Conservation (phyloP, 2,797 vertebrate genomes). For the Pseudomugil gertrudae region DNA sequence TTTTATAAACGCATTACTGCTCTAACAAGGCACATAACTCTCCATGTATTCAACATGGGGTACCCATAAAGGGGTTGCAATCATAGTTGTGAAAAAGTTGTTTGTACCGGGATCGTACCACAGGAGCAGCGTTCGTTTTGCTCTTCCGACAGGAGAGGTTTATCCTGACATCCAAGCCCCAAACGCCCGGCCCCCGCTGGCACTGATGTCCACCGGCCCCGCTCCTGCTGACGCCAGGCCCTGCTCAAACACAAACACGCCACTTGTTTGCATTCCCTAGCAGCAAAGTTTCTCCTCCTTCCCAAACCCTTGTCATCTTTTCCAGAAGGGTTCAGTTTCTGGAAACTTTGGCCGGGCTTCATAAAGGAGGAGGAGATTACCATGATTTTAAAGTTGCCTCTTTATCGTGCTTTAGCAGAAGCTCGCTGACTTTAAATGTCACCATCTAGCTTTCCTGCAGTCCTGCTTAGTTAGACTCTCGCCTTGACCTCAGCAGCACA, state of each 20-base stretch:
- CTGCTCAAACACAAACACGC: slow-evolving; percentile 66
- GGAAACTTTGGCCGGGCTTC: slow-evolving; percentile 49
- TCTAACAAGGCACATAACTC: slow-evolving; percentile 44
- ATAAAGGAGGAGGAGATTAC: slow-evolving; percentile 16
- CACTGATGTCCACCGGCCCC: slow-evolving; percentile 43
- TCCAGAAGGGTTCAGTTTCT: slow-evolving; percentile 47
- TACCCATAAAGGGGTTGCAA: slow-evolving; percentile 22
- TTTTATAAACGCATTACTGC: slow-evolving; percentile 45
- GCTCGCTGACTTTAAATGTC: slow-evolving; percentile 5
- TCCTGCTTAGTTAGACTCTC: slow-evolving; percentile 29
- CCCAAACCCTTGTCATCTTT: slow-evolving; percentile 59
- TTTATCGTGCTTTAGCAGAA: slow-evolving; percentile 26
- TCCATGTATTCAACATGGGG: slow-evolving; percentile 4
- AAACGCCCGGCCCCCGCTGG: slow-evolving; percentile 37
- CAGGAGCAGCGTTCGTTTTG: slow-evolving; percentile 34
- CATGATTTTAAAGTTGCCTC: not conserved
- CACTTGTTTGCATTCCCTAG: slow-evolving; percentile 71
- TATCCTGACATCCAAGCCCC: slow-evolving; percentile 54
- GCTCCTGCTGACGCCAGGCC: slow-evolving; percentile 68
- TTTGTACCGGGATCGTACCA: slow-evolving; percentile 26
- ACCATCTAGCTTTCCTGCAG: not conserved
- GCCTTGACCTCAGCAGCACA: slow-evolving; percentile 45
- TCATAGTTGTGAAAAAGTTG: slow-evolving; percentile 27
- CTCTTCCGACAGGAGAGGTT: slow-evolving; percentile 49
- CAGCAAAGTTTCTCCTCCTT: slow-evolving; percentile 44